Conservation (phyloP, 35 echinoderm and acorn worm genomes). For the Patiria miniata region DNA sequence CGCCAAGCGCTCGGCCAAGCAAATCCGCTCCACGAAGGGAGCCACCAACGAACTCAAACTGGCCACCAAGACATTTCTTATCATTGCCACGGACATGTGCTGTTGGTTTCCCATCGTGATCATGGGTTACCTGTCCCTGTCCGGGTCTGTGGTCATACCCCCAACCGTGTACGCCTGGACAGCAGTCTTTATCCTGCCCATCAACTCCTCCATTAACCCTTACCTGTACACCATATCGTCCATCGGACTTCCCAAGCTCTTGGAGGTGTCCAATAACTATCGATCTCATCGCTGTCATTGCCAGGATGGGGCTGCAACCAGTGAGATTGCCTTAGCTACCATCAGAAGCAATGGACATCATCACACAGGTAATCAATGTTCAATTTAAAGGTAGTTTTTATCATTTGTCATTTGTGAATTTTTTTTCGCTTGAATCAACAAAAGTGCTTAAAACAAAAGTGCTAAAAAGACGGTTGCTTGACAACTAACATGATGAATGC, state of each 20-base stretch:
- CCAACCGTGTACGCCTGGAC: conserved; percentile 57
- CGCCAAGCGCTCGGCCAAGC: conserved; percentile 39
- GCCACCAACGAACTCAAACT: conserved; percentile 16
- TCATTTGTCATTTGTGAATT: no score
- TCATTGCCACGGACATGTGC: conserved; percentile 56
- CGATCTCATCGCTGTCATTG: background rate
- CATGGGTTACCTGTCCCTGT: conserved; percentile 50
- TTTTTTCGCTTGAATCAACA: no score
- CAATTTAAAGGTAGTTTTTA: no score
- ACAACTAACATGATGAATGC: no score
- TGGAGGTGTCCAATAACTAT: background rate
- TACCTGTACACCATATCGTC: conserved; percentile 65
- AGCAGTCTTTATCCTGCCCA: conserved; percentile 71
- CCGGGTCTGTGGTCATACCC: conserved; percentile 38
- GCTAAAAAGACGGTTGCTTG: no score
- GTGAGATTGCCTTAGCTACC: background rate
- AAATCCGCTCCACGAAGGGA: background rate
- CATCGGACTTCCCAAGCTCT: background rate
- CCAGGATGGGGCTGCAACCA: background rate
- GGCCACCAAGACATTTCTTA: conserved; percentile 40
- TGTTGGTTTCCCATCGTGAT: conserved; percentile 71
- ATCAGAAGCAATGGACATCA: background rate
- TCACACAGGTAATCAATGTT: background rate
- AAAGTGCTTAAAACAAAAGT: no score
- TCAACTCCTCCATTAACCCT: conserved; percentile 78